Conservation (phyloP, 1,140 invertebrate genomes). For the Potamilus streckersoni region DNA sequence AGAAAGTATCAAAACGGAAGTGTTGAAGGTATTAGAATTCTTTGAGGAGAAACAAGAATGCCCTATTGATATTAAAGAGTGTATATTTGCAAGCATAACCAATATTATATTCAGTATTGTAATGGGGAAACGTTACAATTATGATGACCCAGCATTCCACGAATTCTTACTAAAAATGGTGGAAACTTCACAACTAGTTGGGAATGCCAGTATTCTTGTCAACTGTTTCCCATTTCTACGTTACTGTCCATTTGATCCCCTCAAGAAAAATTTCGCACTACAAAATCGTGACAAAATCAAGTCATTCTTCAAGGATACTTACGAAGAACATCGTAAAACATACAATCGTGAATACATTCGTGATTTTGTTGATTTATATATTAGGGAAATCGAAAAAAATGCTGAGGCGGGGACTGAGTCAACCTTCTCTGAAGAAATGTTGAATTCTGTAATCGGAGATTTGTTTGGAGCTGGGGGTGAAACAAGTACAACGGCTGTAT, state of each 20-base stretch:
- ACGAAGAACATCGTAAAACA: neutral
- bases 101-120: neutral
- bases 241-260: neutral
- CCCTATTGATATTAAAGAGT: neutral
- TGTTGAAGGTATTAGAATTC: no score
- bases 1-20: neutral
- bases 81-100: neutral
- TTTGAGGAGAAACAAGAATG: neutral
- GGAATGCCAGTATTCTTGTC: neutral
- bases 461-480: constrained; percentile 90
- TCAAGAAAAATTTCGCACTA: neutral
- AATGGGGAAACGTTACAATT: neutral
- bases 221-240: neutral
- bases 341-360: neutral
- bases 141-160: neutral
- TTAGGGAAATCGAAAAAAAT: neutral
- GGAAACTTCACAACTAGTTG: neutral
- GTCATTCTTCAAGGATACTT: neutral
- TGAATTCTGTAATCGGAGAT: constrained; percentile 70
- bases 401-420: neutral
- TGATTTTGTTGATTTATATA: constrained; percentile 2
- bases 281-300: neutral
- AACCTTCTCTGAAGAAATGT: constrained; percentile 11
- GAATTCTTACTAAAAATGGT: neutral
- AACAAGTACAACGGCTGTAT: constrained; percentile 84